phyloP scores from a whole-genome alignment of 1,140 invertebrate species.

The Trichonephila clavata region DNA sequence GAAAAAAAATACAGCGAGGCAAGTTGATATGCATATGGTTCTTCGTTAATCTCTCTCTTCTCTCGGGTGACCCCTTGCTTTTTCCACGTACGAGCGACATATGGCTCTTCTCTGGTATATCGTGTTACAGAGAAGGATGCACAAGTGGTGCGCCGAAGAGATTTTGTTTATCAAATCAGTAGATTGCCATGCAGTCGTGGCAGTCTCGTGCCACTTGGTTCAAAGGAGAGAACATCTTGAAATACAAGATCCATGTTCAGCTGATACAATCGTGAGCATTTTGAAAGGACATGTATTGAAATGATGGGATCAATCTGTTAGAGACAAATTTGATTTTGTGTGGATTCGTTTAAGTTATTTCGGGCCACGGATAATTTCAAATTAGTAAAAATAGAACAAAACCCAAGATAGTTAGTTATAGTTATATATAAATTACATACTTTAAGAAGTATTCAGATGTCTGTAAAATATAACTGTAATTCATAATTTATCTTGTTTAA shows the following conservation, averaged over 20 bases:
- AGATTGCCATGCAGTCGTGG: not conserved
- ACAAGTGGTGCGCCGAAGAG: not conserved
- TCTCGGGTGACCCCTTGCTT: not conserved
- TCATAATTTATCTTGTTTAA: too few species aligned
- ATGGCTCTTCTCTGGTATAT: conserved; percentile 33
- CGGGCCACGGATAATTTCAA: too few species aligned
- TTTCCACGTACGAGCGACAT: conserved; percentile 42
- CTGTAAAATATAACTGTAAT: too few species aligned
- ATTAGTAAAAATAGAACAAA: too few species aligned
- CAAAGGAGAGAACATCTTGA: not conserved
- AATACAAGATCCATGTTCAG: not conserved
- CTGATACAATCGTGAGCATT: too few species aligned
- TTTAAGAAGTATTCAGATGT: too few species aligned
- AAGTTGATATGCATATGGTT: not conserved
- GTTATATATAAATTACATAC: too few species aligned
- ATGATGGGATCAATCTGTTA: too few species aligned
- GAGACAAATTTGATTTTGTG: too few species aligned
- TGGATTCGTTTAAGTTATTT: too few species aligned
- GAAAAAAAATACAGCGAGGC: not conserved
- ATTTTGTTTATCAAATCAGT: conserved; percentile 6
- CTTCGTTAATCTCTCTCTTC: not conserved
- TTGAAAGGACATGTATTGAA: too few species aligned
- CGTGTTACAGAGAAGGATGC: not conserved
- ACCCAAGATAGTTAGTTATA: too few species aligned
- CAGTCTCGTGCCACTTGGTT: not conserved